A percentile compares a stretch with the other conserved stretches of the same genome.
These are phyloP conservation scores for Furnarius figulus DNA, from an alignment of 2,113 vertebrate species.

Conservation along the genomic window DNA sequence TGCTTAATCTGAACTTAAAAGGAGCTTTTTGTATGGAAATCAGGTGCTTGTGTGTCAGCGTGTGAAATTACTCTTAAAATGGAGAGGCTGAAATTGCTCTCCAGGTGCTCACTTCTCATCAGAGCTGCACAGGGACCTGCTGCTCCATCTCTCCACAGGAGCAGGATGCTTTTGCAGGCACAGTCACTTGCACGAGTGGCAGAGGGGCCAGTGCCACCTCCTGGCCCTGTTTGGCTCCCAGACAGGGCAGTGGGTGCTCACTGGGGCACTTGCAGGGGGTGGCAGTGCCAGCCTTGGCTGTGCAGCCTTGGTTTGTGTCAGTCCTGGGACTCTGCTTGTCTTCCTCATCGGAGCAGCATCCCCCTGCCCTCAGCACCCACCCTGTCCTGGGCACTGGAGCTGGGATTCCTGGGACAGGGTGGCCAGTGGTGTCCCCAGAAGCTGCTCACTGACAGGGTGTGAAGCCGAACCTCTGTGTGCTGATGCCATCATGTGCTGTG, in stretches of 20 bases:
- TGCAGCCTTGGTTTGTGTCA: neutral
- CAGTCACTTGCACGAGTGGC: neutral
- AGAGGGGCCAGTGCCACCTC: neutral
- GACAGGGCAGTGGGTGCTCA: neutral
- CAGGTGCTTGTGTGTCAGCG: neutral
- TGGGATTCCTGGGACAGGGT: rapidly evolving
- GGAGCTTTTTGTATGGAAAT: neutral
- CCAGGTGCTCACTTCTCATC: conserved; percentile 19
- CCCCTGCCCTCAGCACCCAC: neutral
- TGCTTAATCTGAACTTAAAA: neutral
- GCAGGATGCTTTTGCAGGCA: neutral
- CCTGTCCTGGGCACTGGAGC: neutral
- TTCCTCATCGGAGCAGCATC: rapidly evolving
- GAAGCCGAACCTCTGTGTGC: neutral
- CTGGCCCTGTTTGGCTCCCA: neutral
- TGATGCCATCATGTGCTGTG: rapidly evolving
- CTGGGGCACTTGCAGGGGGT: neutral
- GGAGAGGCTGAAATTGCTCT: conserved; percentile 14
- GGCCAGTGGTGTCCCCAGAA: neutral
- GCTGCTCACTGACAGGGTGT: rapidly evolving
- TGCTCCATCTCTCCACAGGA: neutral
- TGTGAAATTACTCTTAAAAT: neutral
- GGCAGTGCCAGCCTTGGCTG: neutral
- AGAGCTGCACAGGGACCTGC: conserved; percentile 12
- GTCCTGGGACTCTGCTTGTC: neutral